Evolutionary conservation across 1,140 invertebrate species (phyloP).

Genomic region (Drosophila arawakana): DNA sequence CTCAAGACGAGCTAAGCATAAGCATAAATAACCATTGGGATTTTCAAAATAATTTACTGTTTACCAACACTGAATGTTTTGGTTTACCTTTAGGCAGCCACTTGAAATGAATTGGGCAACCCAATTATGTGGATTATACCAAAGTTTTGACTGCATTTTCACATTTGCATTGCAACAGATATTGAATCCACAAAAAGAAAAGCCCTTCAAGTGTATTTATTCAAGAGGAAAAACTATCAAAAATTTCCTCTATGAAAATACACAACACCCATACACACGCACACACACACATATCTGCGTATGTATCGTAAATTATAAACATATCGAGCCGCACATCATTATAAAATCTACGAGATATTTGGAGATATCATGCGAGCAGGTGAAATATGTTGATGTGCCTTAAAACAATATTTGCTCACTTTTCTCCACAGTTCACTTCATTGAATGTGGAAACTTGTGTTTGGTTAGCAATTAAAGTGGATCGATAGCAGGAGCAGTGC

Average conservation of each 20-base stretch:
- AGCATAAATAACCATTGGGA: background rate
- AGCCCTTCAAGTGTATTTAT: constrained; percentile 26
- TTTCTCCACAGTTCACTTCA: constrained; percentile 13
- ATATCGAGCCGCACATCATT: constrained; percentile 70
- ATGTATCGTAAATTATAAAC: constrained; percentile 80
- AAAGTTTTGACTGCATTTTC: constrained; percentile 15
- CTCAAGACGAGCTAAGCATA: too few species aligned
- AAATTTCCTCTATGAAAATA: constrained; percentile 32
- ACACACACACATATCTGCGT: constrained; percentile 4
- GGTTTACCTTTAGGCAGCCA: constrained; percentile 7
- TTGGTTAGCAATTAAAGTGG: constrained; percentile 73
- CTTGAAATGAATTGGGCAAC: constrained; percentile 4
- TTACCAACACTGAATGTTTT: constrained; percentile 5
- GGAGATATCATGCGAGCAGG: constrained; percentile 32
- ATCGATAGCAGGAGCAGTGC: constrained; percentile 16
- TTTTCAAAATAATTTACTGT: background rate
- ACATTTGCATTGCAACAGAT: constrained; percentile 2
- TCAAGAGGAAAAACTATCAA: constrained; percentile 27
- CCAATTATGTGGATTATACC: background rate
- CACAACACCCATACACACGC: constrained; percentile 3
- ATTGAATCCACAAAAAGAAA: background rate
- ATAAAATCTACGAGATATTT: constrained; percentile 37
- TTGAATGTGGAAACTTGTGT: constrained; percentile 53
- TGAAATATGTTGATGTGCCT: constrained; percentile 78
- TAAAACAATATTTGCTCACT: constrained; percentile 76